Evolutionary conservation across 2,797 vertebrate genomes (phyloP).

Genomic region (Lutra lutra): DNA sequence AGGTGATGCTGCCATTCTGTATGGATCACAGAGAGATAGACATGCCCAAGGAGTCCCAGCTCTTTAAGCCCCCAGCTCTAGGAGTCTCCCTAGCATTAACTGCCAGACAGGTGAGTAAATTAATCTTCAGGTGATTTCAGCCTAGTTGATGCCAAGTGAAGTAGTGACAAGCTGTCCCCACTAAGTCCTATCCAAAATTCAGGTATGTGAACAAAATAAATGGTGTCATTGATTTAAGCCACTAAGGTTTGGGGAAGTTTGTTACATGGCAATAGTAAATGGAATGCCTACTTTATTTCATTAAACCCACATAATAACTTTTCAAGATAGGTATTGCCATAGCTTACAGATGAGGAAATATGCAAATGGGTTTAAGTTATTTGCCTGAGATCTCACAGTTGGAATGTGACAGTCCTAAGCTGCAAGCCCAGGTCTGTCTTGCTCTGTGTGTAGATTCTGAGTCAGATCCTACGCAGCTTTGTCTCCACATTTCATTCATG

Average conservation of each 20-base stretch:
- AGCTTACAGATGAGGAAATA: not conserved
- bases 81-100: not conserved
- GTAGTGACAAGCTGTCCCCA: not conserved
- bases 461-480: not conserved
- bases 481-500: not conserved
- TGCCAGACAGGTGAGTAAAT: not conserved
- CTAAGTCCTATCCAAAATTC: not conserved
- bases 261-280: not conserved
- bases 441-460: not conserved
- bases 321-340: not conserved
- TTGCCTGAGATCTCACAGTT: not conserved
- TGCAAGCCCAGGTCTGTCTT: not conserved
- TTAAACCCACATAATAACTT: not conserved
- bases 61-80: not conserved
- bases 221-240: not conserved
- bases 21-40: not conserved
- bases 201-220: constrained; percentile 9
- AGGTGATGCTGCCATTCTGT: not conserved
- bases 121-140: not conserved
- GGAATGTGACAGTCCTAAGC: not conserved
- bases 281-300: not conserved
- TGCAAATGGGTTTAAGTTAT: not conserved
- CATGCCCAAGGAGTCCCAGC: not conserved
- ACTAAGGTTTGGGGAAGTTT: not conserved
- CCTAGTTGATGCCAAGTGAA: not conserved